Evolutionary conservation across 1,140 invertebrate genomes (phyloP).

Genomic region (Drosophila aff.): DNA sequence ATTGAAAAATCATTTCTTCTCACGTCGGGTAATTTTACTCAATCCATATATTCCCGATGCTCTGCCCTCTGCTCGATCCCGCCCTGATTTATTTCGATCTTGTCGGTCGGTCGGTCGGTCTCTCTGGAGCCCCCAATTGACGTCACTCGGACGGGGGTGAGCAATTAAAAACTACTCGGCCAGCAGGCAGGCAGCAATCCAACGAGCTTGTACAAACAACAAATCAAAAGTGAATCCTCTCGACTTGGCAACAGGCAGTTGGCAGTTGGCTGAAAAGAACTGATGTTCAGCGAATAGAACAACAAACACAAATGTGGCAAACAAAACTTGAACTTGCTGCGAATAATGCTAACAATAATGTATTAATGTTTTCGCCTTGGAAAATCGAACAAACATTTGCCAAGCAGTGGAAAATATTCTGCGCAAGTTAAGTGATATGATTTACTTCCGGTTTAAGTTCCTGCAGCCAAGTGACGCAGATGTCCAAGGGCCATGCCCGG

Average conservation of each 20-base stretch:
- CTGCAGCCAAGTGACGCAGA: constrained; percentile 13
- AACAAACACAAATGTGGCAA: constrained; percentile 42
- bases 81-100: constrained; percentile 20
- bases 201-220: constrained; percentile 56
- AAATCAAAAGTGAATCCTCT: constrained; percentile 54
- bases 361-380: constrained; percentile 5
- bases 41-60: constrained; percentile 22
- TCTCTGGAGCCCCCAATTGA: constrained; percentile 55
- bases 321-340: constrained; percentile 11
- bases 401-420: not conserved
- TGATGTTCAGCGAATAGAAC: constrained; percentile 21
- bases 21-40: constrained; percentile 46
- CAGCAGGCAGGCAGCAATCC: constrained; percentile 42
- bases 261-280: constrained; percentile 23
- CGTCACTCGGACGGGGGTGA: constrained; percentile 54
- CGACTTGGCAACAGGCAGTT: constrained; percentile 36
- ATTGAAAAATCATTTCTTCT: constrained; percentile 72
- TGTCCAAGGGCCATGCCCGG: constrained; percentile 7
- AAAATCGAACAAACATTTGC: constrained; percentile 4
- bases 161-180: constrained; percentile 82
- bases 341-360: constrained; percentile 7
- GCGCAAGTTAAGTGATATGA: constrained; percentile 4
- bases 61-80: constrained; percentile 8
- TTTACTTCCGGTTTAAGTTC: not conserved
- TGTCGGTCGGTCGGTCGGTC: not conserved